Evolutionary conservation across 2,797 vertebrate species (phyloP).

Genomic region (Lacerta agilis): DNA sequence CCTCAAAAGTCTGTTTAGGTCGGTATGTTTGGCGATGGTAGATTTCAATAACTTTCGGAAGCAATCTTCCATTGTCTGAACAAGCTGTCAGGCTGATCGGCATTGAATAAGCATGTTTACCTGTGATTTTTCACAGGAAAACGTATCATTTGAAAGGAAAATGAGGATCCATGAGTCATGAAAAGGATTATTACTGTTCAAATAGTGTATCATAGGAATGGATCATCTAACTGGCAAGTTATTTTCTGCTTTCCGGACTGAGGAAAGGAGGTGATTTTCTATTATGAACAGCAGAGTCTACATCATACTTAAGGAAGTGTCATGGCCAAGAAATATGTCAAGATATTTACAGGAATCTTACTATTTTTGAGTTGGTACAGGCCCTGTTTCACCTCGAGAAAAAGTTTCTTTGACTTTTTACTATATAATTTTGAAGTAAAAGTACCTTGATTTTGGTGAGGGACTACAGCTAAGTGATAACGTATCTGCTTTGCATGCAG

Average conservation of each 20-base stretch:
- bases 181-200: slow-evolving; percentile 65
- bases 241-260: slow-evolving; percentile 57
- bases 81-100: slow-evolving; percentile 41
- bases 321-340: slow-evolving; percentile 38
- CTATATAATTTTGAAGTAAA: neutral
- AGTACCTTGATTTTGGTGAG: slow-evolving; percentile 1
- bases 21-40: slow-evolving; percentile 49
- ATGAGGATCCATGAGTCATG: slow-evolving; percentile 48
- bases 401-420: neutral
- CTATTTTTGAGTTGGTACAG: slow-evolving; percentile 46
- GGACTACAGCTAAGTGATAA: no score
- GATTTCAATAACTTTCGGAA: slow-evolving; percentile 65
- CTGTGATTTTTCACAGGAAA: slow-evolving; percentile 61
- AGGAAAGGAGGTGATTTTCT: slow-evolving; percentile 60
- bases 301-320: slow-evolving; percentile 41
- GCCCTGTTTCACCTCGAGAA: neutral
- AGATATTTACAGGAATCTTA: slow-evolving; percentile 42
- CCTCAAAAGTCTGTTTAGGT: slow-evolving; percentile 52
- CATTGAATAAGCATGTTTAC: slow-evolving; percentile 65
- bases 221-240: slow-evolving; percentile 53
- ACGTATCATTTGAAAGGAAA: slow-evolving; percentile 63
- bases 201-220: slow-evolving; percentile 42
- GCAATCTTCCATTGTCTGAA: slow-evolving; percentile 53
- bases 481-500: neutral
- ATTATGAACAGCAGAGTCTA: slow-evolving; percentile 49